Evolutionary conservation across 2,888 invertebrate species (phyloP), one percentile per base, ranked within the genome.

Genomic region (Xylocampa areola): DNA sequence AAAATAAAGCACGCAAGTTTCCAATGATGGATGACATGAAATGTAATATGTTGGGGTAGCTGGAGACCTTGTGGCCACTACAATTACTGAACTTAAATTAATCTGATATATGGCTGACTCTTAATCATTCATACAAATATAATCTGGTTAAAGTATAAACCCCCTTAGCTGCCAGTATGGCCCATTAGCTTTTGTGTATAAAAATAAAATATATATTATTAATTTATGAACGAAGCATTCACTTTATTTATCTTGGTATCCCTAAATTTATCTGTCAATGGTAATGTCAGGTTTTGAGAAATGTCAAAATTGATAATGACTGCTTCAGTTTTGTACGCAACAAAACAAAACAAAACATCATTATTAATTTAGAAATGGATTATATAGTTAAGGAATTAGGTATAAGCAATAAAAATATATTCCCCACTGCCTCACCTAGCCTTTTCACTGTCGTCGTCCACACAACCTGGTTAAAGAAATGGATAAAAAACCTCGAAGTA

Each of bases 341-440:
- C 65, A 78, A 85, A 91, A 86, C 89, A 90, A 88, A 89, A 90
- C 88, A 90, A 88, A 90, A 83, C 73, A 83, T 77, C 65, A 61
- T 62, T 64, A 68, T 62, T 48, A 36, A 59, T 70, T 65, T 65
- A 81, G 79, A 85, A 79, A 96, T 97, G 96, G 96, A 97, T 85
- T 88, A 92, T 82, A 94, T 97, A 78, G 95, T 95, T 83, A 95
- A 95, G 77, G 97, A 97, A 91, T 93, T 97, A 80, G 95, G 96
- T 67, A 95, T 97, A 82, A 96, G 96, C 69, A 92, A 90, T 70
- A 96, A 96, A 82, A 96, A 96, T 90, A 92, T 96, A 80, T 87
- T 87, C 78, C 85, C 94, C 40, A 95, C 95, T 41, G 87, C 91
- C 45, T 94, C 95, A 53, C 88, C 95, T 32, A 94, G 95, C 69